Conservation (phyloP, 1,140 invertebrate species). For the Drosophila setifemur region DNA sequence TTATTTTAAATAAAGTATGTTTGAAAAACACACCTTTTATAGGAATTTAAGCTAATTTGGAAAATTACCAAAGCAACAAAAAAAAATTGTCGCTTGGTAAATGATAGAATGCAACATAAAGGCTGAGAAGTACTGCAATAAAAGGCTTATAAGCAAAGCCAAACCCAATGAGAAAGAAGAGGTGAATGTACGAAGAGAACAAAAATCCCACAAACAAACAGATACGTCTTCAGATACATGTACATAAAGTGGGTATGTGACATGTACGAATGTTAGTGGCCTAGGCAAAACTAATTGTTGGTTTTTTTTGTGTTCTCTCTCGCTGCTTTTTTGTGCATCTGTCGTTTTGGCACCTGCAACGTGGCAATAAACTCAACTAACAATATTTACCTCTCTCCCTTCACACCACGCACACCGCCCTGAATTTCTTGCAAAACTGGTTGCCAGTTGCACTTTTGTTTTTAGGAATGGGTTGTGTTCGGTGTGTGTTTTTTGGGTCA, state of each 20-base stretch:
- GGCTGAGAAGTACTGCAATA: constrained; percentile 61
- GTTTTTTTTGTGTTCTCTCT: constrained; percentile 9
- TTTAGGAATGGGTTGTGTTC: constrained; percentile 11
- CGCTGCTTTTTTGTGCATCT: constrained; percentile 27
- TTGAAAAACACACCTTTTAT: too few relatives aligned
- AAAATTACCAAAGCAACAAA: too few relatives aligned
- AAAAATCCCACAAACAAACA: constrained; percentile 7
- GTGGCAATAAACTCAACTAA: constrained; percentile 19
- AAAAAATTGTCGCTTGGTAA: constrained; percentile 58
- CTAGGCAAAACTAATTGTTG: constrained; percentile 43
- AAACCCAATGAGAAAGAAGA: constrained; percentile 34
- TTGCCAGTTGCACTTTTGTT: constrained; percentile 48
- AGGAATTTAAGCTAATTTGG: too few relatives aligned
- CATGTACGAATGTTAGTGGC: constrained; percentile 51
- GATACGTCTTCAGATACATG: constrained; percentile 4
- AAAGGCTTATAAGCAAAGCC: constrained; percentile 15
- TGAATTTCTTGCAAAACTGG: constrained; percentile 32
- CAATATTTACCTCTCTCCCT: not conserved
- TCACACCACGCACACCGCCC: not conserved
- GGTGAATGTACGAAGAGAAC: constrained; percentile 63
- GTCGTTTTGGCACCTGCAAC: constrained; percentile 51
- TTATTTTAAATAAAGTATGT: too few relatives aligned
- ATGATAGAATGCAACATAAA: constrained; percentile 18
- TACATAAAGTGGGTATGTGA: constrained; percentile 48
- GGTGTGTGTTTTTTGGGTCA: constrained; percentile 36